phyloP scores from a whole-genome alignment of 2,888 invertebrate species.

The Entomobrya proxima region DNA sequence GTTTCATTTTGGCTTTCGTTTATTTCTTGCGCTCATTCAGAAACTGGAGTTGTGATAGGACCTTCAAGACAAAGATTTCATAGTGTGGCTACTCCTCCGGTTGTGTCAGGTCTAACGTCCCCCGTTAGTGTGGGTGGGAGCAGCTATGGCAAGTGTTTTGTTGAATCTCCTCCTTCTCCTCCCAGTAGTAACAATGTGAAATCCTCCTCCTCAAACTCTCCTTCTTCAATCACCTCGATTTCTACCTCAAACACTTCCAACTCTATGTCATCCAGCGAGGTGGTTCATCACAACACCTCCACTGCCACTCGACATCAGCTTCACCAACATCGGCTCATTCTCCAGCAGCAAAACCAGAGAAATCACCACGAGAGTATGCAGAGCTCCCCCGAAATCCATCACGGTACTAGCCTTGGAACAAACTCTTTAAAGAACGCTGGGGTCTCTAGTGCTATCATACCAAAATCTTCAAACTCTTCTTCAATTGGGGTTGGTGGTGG shows the following conservation, averaged over 20 bases:
- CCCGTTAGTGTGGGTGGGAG: conserved; percentile 63
- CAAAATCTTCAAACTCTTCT: conserved; percentile 46
- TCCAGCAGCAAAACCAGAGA: conserved; percentile 53
- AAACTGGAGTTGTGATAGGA: conserved; percentile 73
- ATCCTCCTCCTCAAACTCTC: conserved; percentile 44
- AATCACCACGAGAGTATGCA: conserved; percentile 41
- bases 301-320: conserved; percentile 49
- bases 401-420: conserved; percentile 45
- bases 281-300: conserved; percentile 33
- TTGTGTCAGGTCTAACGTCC: conserved; percentile 59
- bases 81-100: conserved; percentile 68
- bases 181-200: conserved; percentile 56
- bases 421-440: conserved; percentile 44
- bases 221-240: conserved; percentile 50
- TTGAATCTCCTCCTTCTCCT: conserved; percentile 58
- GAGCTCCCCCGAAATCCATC: conserved; percentile 11
- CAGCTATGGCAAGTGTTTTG: conserved; percentile 69
- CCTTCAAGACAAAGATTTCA: conserved; percentile 72
- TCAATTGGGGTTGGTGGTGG: conserved; percentile 36
- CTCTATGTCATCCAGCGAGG: conserved; percentile 30
- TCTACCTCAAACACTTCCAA: conserved; percentile 31
- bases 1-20: conserved; percentile 13
- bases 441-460: conserved; percentile 41
- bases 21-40: conserved; percentile 43
- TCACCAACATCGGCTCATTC: conserved; percentile 46